Evolutionary conservation across 2,888 invertebrate species (phyloP), one percentile per base, ranked within the genome.

Genomic region (Cosmia pyralina): DNA sequence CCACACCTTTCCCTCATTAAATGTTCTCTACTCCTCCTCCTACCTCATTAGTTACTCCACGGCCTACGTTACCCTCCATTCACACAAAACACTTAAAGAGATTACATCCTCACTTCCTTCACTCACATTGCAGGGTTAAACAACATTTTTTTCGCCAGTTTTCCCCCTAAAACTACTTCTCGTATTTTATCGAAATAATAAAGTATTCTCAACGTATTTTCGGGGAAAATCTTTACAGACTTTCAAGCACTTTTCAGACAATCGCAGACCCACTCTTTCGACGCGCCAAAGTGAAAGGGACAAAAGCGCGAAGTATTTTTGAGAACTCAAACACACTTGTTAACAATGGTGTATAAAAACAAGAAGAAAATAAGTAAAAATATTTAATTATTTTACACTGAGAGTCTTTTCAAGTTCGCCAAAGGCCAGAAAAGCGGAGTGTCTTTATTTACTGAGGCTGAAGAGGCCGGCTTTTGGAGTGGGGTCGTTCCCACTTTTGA

Each of bases 361-460:
- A 69, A 28, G 52, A 59, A 59, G 15, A 69, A 80, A 69, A 69
- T 72, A 66, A 65, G 38, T 55, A 70, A 59, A 82, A 71, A 71
- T 69, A 79, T 79, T 75, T 71, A 75, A 81, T 81, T 83, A 83
- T 79, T 79, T 71, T 59, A 52, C 60, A 50, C 58, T 64, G 6
- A 48, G 60, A 72, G 46, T 34, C 60, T 72, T 80, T 80, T 53
- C 46, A 63, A 75, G 71, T 75, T 46, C 62, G 17, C 60, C 65
- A 69, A 63, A 69, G 62, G 52, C 50, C 69, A 50, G 59, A 75
- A 71, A 83, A 63, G 53, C 19, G 7, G 19, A 73, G 55, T 63
- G 57, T 75, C 69, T 83, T 79, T 79, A 79, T 81, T 81, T 83
- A 79, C 75, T 6, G 75, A 71, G 50, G 11, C 58, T 50, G n/a